These are phyloP conservation scores for Nesoenas mayeri DNA, from an alignment of 2,113 vertebrate species.

Conservation along the genomic window DNA sequence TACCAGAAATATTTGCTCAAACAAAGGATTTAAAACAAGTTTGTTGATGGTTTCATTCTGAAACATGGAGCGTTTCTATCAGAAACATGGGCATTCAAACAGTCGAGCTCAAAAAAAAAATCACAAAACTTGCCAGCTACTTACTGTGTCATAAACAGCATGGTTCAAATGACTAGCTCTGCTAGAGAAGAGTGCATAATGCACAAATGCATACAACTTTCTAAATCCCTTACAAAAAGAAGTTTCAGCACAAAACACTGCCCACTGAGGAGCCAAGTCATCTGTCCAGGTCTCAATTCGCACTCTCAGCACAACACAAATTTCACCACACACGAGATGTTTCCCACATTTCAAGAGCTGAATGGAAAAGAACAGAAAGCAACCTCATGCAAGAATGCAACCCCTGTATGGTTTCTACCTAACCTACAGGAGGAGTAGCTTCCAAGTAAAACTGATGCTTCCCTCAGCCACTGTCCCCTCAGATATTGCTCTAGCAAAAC, in stretches of 20 bases:
- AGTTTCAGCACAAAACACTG: neutral
- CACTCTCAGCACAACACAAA: accelerated
- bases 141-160: neutral
- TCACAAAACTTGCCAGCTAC: neutral
- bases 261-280: accelerated
- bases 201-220: neutral
- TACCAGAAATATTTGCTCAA: neutral
- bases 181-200: neutral
- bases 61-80: neutral
- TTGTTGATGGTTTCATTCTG: neutral
- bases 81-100: neutral
- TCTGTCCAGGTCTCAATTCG: neutral
- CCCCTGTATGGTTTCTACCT: neutral
- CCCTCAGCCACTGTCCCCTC: accelerated
- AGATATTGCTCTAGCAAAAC: neutral
- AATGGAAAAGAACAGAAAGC: neutral
- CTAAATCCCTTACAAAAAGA: neutral
- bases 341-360: neutral
- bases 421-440: neutral
- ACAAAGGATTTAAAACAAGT: neutral
- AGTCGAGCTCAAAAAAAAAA: neutral
- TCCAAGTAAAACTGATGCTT: neutral
- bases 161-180: accelerated
- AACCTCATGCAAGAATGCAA: neutral
- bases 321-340: accelerated